Evolutionary conservation across 2,113 vertebrate genomes (phyloP), one percentile per base, ranked within the genome.

Genomic region (Menidia beryllina): DNA sequence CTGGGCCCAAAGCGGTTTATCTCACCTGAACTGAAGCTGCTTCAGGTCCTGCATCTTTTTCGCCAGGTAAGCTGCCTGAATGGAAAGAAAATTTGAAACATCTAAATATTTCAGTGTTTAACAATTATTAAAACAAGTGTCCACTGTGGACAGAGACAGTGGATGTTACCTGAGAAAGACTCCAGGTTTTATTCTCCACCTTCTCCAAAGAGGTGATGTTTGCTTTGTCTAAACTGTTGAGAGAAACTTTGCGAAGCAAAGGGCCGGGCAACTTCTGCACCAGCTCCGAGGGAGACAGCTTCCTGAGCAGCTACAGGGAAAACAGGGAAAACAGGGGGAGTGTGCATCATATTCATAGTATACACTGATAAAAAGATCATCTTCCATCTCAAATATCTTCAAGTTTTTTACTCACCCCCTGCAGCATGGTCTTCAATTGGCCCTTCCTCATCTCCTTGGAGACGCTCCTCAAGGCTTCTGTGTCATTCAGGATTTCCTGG

Each of bases 61-160:
- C 2, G 84, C 60, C 69, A 93, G 70, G 45, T 64, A 87, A 17
- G 68, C 67, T 2, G 93, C 88, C 93, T 94, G 34, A 43, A n/a
- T n/a, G n/a, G n/a, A n/a, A n/a, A n/a, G n/a, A n/a, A n/a, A n/a
- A n/a, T n/a, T n/a, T n/a, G n/a, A n/a, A n/a, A n/a, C n/a, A n/a
- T n/a, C n/a, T n/a, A n/a, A 15, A 39, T 23, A 4, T 39, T 11
- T 12, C 38, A 39, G 38, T 25, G 15, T 14, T 10, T 19, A 63
- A n/a, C 30, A 17, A 17, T 51, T 26, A 65, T 52, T 27, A 4
- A 27, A 52, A 53, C 15, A 43, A 51, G n/a, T n/a, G n/a, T n/a
- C n/a, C n/a, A n/a, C n/a, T n/a, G n/a, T n/a, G n/a, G n/a, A n/a
- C n/a, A n/a, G n/a, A n/a, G n/a, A n/a, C 3, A n/a, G 27, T 25